phyloP scores from a whole-genome alignment of 1,140 invertebrate genomes.

The Trichomalopsis sarcophagae region DNA sequence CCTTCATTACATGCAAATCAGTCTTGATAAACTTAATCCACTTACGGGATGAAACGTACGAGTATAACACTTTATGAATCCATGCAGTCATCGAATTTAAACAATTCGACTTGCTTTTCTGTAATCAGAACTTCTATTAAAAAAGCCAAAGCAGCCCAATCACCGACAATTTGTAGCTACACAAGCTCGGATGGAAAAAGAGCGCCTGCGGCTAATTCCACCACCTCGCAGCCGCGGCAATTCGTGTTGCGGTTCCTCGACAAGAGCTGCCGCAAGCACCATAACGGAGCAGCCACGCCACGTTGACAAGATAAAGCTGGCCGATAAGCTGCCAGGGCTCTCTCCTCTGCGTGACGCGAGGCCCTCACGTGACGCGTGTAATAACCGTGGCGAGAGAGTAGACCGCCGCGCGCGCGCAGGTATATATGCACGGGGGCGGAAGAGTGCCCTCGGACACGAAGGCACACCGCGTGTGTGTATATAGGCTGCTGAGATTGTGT shows the following conservation, averaged over 20 bases:
- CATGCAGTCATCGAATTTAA: no score
- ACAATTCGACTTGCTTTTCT: no score
- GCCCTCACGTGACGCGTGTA: constrained; percentile 73
- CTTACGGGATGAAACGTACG: background rate
- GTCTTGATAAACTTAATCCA: background rate
- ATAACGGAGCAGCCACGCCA: constrained; percentile 66
- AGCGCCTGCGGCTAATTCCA: background rate
- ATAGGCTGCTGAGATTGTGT: background rate
- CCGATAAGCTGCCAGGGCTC: constrained; percentile 68
- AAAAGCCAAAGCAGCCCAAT: background rate
- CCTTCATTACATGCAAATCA: constrained; percentile 9
- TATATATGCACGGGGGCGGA: background rate
- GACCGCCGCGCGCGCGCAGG: constrained; percentile 63
- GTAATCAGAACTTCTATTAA: no score
- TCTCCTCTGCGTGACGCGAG: constrained; percentile 66
- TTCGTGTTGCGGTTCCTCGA: background rate
- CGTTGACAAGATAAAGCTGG: constrained; percentile 72
- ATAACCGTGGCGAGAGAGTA: constrained; percentile 71
- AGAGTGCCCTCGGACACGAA: background rate
- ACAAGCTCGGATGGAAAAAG: background rate
- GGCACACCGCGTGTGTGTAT: no score
- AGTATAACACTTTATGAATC: background rate
- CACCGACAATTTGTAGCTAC: background rate
- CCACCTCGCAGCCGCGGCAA: background rate
- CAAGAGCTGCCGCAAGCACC: constrained; percentile 59